A percentile compares a stretch with the other conserved stretches of the same genome.
phyloP scores from a whole-genome alignment of 2,888 invertebrate species.

The Lucinisca nassula region DNA sequence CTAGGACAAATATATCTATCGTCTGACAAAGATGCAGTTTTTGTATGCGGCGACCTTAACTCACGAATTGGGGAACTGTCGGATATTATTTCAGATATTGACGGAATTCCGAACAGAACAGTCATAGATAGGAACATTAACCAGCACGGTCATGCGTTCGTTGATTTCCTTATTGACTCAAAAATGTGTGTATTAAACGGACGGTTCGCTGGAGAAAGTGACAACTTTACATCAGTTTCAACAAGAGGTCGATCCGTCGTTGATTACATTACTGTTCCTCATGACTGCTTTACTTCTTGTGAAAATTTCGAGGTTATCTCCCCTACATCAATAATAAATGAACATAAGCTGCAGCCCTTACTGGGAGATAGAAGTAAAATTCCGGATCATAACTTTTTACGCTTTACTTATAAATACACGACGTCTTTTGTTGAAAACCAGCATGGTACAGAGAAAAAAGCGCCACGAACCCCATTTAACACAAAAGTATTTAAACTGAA shows the following conservation, averaged over 20 bases:
- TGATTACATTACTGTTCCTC: constrained; percentile 43
- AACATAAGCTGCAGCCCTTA: background rate
- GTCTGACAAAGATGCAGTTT: no score
- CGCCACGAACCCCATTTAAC: background rate
- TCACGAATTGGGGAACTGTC: constrained; percentile 37
- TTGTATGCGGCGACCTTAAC: no score
- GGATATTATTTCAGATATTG: constrained; percentile 25
- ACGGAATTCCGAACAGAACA: constrained; percentile 17
- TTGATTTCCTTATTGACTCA: constrained; percentile 46
- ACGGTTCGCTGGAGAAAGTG: background rate
- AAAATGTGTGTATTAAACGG: no score
- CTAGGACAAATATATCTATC: no score
- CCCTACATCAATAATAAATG: constrained; percentile 7
- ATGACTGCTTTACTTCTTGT: constrained; percentile 30
- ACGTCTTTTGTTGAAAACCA: background rate
- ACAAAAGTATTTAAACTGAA: constrained; percentile 14
- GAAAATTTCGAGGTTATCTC: constrained; percentile 30
- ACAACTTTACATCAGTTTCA: constrained; percentile 47
- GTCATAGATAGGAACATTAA: constrained; percentile 25
- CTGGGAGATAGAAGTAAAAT: background rate
- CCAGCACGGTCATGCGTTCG: constrained; percentile 39
- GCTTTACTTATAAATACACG: constrained; percentile 1
- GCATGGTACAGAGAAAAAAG: background rate
- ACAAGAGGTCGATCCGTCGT: constrained; percentile 43
- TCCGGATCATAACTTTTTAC: constrained; percentile 23